Conservation (phyloP, 2,888 invertebrate species). For the Hirtodrosophila alboralis region DNA sequence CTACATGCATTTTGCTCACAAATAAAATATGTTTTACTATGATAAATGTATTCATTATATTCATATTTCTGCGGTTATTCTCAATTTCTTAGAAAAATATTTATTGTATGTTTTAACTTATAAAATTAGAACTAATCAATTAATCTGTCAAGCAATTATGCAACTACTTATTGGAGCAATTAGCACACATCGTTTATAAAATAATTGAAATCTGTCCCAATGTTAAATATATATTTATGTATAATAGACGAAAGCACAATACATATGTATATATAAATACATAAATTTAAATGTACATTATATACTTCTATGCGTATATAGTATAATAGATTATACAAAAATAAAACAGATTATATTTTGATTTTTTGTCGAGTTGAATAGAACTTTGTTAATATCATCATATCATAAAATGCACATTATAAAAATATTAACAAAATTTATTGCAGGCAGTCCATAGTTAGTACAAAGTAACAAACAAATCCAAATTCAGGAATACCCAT, state of each 20-base stretch:
- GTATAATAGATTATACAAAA: conserved; percentile 75
- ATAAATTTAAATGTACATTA: conserved; percentile 63
- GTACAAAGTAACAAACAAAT: conserved; percentile 77
- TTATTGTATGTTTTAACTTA: conserved; percentile 64
- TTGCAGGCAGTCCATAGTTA: conserved; percentile 83
- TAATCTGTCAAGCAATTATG: conserved; percentile 48
- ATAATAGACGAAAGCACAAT: conserved; percentile 50
- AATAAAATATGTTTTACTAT: conserved; percentile 78
- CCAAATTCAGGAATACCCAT: conserved; percentile 66
- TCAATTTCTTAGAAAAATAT: conserved; percentile 78
- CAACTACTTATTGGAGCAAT: conserved; percentile 51
- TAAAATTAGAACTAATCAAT: conserved; percentile 53
- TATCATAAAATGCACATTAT: conserved; percentile 79
- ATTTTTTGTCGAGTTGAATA: conserved; percentile 80
- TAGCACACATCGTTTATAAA: conserved; percentile 53
- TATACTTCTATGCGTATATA: conserved; percentile 43
- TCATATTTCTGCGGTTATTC: conserved; percentile 66
- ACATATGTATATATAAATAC: conserved; percentile 44
- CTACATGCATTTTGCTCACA: conserved; percentile 78
- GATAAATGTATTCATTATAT: conserved; percentile 70
- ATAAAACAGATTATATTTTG: conserved; percentile 79
- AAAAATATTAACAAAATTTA: conserved; percentile 82
- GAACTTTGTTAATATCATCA: conserved; percentile 81
- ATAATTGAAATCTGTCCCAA: conserved; percentile 38
- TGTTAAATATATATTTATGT: conserved; percentile 32